Percentiles rank a stretch among this genome's conserved stretches.
These are phyloP conservation scores for Phrynocephalus vlangalii DNA, from an alignment of 2,797 vertebrate species.

Conservation along the genomic window DNA sequence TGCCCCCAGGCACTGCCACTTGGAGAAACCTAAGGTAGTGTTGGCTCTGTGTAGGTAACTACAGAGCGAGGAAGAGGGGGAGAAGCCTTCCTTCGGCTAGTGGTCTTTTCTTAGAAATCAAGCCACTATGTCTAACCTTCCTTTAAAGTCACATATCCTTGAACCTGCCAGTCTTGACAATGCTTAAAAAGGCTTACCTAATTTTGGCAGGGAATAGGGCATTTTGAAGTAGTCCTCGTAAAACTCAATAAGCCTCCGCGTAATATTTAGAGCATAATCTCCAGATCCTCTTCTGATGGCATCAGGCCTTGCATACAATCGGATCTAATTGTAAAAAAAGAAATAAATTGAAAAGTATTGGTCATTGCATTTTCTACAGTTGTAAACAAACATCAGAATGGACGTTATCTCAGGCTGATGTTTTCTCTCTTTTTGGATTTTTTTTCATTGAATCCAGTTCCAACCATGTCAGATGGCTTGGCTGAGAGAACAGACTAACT, in stretches of 20 bases:
- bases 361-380: constrained; percentile 62
- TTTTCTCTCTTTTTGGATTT: neutral
- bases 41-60: too few species aligned
- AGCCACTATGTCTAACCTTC: too few species aligned
- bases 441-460: constrained; percentile 3
- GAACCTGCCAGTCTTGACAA: neutral
- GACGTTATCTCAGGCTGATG: constrained; percentile 30
- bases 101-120: too few species aligned
- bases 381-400: constrained; percentile 41
- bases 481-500: constrained; percentile 57
- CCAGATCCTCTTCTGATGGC: constrained; percentile 90
- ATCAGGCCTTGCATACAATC: constrained; percentile 90
- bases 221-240: constrained; percentile 96
- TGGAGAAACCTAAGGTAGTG: too few species aligned
- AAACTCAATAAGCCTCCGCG: constrained; percentile 91
- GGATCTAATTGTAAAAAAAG: constrained; percentile 82
- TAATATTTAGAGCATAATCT: constrained; percentile 92
- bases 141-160: too few species aligned
- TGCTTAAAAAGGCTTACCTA: constrained; percentile 81
- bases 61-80: too few species aligned
- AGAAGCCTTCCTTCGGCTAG: too few species aligned
- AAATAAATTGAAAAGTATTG: constrained; percentile 56
- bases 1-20: too few species aligned
- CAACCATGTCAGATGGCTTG: neutral
- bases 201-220: constrained; percentile 92